Conservation (phyloP, 1,140 invertebrate genomes). For the Asobara japonica region DNA sequence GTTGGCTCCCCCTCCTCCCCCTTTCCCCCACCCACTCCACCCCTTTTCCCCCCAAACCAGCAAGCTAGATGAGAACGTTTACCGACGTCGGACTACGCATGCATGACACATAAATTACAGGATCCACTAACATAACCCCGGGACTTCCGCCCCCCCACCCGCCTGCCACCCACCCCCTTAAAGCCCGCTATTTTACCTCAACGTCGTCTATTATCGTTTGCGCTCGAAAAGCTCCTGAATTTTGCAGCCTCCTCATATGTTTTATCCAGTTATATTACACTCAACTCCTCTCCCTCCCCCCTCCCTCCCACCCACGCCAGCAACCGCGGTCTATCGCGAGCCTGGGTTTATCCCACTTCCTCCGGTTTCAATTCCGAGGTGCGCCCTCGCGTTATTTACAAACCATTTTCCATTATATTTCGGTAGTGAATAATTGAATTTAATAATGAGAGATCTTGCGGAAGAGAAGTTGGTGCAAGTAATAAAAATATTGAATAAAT, state of each 20-base stretch:
- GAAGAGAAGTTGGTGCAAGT: neutral
- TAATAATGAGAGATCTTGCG: neutral
- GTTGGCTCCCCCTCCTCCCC: neutral
- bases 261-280: conserved; percentile 21
- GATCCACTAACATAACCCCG: conserved; percentile 36
- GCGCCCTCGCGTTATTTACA: neutral
- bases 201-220: conserved; percentile 36
- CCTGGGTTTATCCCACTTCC: neutral
- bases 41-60: conserved; percentile 10
- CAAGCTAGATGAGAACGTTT: conserved; percentile 36
- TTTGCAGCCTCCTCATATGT: conserved; percentile 23
- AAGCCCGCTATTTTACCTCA: conserved; percentile 32
- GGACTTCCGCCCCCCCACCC: conserved; percentile 19
- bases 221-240: conserved; percentile 35
- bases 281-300: neutral
- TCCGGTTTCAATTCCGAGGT: neutral
- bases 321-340: neutral
- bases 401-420: conserved; percentile 1
- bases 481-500: too few species aligned
- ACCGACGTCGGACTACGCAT: conserved; percentile 36
- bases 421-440: neutral
- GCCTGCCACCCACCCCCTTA: neutral
- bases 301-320: neutral
- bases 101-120: conserved; percentile 38
- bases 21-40: neutral